phyloP scores from a whole-genome alignment of 2,113 vertebrate species.

The Nipponia nippon region DNA sequence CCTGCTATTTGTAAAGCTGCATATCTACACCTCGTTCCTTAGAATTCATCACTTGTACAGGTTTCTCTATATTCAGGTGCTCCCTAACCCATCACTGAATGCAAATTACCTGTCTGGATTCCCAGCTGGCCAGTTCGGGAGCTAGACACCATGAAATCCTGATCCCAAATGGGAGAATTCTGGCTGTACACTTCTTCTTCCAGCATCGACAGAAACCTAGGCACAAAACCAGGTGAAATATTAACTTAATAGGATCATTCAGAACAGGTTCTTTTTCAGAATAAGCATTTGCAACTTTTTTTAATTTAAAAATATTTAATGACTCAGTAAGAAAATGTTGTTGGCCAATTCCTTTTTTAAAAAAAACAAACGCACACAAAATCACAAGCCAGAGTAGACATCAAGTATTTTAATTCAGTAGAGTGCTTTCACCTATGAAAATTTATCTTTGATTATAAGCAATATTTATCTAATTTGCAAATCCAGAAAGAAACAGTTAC shows the following conservation, averaged over 20 bases:
- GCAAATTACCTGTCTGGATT: conserved; percentile 81
- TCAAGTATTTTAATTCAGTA: not conserved
- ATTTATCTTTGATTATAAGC: not conserved
- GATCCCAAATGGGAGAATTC: conserved; percentile 96
- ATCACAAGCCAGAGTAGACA: not conserved
- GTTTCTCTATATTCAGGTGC: not conserved
- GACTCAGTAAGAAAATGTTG: not conserved
- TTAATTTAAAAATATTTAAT: not conserved
- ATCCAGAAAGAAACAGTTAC: not conserved
- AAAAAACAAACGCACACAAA: not conserved
- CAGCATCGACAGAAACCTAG: conserved; percentile 96
- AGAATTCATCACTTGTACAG: not conserved
- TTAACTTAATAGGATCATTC: not conserved
- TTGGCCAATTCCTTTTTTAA: not conserved
- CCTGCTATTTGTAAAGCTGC: not conserved
- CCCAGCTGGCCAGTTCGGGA: conserved; percentile 83
- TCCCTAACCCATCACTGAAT: not conserved
- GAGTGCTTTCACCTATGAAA: not conserved
- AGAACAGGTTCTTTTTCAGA: not conserved
- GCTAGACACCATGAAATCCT: conserved; percentile 85
- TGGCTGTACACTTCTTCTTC: conserved; percentile 98
- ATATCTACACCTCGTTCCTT: not conserved
- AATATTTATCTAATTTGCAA: not conserved
- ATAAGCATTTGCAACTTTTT: not conserved
- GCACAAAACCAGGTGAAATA: conserved; percentile 2